Percentiles rank a stretch among this genome's conserved stretches.
phyloP scores from a whole-genome alignment of 2,113 vertebrate genomes.

The Ardeotis arabs region DNA sequence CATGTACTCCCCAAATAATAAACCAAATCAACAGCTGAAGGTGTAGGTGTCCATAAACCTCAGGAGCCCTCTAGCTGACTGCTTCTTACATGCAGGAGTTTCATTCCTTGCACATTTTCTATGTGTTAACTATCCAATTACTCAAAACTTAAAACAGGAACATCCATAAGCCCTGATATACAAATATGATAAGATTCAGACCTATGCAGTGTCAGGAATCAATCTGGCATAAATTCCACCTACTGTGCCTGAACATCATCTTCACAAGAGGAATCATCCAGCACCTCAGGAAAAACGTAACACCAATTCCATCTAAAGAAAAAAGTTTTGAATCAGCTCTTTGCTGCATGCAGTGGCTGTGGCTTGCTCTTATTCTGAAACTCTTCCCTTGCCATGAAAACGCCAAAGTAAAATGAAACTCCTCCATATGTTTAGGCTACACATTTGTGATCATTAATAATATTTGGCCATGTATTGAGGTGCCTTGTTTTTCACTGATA shows the following conservation, averaged over 20 bases:
- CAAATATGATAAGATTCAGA: background rate
- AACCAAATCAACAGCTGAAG: background rate
- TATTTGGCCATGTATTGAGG: background rate
- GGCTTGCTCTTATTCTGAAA: background rate
- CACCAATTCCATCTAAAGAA: background rate
- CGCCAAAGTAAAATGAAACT: background rate
- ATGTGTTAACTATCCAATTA: background rate
- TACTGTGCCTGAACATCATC: background rate
- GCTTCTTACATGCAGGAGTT: background rate
- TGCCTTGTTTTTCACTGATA: background rate
- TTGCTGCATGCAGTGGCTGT: background rate
- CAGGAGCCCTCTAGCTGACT: background rate
- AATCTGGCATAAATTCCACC: background rate
- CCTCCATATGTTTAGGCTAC: background rate
- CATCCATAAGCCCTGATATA: background rate
- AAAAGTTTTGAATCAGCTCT: background rate
- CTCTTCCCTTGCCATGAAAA: background rate
- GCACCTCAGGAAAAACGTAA: background rate
- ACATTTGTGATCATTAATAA: background rate
- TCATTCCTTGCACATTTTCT: background rate
- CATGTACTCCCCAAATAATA: background rate
- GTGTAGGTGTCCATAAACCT: background rate
- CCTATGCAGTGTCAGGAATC: background rate
- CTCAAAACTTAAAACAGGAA: background rate
- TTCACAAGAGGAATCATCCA: background rate